phyloP scores from a whole-genome alignment of 2,888 invertebrate genomes.

The Callimorpha dominula region DNA sequence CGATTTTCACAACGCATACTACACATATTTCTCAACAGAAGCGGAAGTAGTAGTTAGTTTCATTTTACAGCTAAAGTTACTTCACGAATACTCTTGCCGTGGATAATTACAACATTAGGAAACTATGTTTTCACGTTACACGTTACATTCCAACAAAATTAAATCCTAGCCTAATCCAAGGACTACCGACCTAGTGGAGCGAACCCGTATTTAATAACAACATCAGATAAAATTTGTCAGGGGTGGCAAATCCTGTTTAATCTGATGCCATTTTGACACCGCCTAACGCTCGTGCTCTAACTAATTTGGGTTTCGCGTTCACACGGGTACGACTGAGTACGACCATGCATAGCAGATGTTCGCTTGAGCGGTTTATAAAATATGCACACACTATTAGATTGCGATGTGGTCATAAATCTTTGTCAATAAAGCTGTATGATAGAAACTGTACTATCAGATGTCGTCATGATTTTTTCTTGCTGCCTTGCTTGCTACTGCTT shows the following conservation, averaged over 20 bases:
- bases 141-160: slow-evolving; percentile 11
- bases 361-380: slow-evolving; percentile 76
- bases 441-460: slow-evolving; percentile 4
- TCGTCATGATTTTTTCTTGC: background rate
- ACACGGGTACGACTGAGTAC: slow-evolving; percentile 54
- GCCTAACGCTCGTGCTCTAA: slow-evolving; percentile 57
- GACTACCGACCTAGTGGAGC: slow-evolving; percentile 17
- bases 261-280: slow-evolving; percentile 54
- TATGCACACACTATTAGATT: slow-evolving; percentile 75
- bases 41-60: background rate
- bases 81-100: background rate
- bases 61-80: background rate
- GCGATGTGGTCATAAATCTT: slow-evolving; percentile 69
- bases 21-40: background rate
- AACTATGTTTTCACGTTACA: slow-evolving; percentile 4
- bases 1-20: background rate
- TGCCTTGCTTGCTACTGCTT: background rate
- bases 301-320: slow-evolving; percentile 67
- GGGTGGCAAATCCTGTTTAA: slow-evolving; percentile 48
- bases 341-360: slow-evolving; percentile 74
- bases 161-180: slow-evolving; percentile 17
- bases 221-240: slow-evolving; percentile 45
- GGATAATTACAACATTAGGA: background rate
- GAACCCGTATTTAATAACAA: slow-evolving; percentile 27
- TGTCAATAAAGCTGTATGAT: slow-evolving; percentile 37